Evolutionary conservation across 2,797 vertebrate genomes (phyloP).

Genomic region (Valencia hispanica): DNA sequence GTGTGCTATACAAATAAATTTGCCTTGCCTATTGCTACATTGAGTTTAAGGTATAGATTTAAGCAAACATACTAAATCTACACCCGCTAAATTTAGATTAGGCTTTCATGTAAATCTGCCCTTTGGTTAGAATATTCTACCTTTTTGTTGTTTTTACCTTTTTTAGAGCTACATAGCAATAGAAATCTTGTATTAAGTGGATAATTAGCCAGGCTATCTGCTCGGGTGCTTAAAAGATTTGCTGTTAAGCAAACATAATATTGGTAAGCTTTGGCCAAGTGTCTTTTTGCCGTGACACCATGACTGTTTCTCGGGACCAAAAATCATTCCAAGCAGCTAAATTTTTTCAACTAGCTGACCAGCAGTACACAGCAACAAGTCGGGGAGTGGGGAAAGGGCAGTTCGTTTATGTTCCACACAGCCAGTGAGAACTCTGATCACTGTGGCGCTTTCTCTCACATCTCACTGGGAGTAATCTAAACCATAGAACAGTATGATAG

Average conservation of each 20-base stretch:
- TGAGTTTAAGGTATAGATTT: not conserved
- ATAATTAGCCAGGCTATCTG: not conserved
- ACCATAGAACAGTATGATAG: not conserved
- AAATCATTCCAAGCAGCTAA: not conserved
- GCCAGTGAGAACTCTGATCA: not conserved
- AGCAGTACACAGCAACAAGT: not conserved
- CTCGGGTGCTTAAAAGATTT: not conserved
- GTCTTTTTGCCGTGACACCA: not conserved
- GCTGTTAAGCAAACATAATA: not conserved
- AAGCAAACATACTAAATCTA: not conserved
- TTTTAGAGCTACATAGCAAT: not conserved
- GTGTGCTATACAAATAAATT: no score
- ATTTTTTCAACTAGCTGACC: not conserved
- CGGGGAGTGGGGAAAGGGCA: not conserved
- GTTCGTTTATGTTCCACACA: not conserved
- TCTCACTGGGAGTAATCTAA: not conserved
- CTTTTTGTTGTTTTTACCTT: not conserved
- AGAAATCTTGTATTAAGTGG: not conserved
- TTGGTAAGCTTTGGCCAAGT: not conserved
- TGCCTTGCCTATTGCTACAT: not conserved
- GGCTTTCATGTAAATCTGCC: not conserved
- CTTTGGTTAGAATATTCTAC: not conserved
- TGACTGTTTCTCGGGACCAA: not conserved
- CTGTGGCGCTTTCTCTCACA: not conserved
- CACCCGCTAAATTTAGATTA: not conserved